Evolutionary conservation across 2,113 vertebrate species (phyloP).

Genomic region (Antechinus stuartii): DNA sequence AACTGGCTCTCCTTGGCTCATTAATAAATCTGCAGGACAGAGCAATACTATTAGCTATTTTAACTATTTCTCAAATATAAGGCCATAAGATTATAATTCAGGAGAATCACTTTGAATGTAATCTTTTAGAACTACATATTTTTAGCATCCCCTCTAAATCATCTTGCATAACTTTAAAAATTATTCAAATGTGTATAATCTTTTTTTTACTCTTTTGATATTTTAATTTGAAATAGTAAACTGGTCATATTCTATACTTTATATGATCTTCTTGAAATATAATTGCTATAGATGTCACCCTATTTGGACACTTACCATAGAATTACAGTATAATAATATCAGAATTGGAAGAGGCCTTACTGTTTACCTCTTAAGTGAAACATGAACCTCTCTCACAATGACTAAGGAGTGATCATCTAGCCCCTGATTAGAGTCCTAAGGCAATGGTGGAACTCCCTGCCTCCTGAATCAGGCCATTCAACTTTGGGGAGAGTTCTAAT

Average conservation of each 20-base stretch:
- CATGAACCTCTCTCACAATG: neutral
- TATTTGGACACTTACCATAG: neutral
- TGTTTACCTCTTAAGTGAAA: slow-evolving; percentile 18
- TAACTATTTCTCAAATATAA: slow-evolving; percentile 44
- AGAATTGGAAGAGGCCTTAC: neutral
- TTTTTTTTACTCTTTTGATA: slow-evolving; percentile 17
- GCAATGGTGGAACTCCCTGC: neutral
- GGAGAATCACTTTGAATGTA: slow-evolving; percentile 60
- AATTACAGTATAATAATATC: neutral
- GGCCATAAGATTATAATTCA: slow-evolving; percentile 49
- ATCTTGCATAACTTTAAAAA: slow-evolving; percentile 44
- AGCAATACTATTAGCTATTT: slow-evolving; percentile 7
- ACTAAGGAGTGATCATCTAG: neutral
- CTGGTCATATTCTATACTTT: neutral
- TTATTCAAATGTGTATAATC: slow-evolving; percentile 4
- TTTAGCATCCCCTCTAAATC: slow-evolving; percentile 35
- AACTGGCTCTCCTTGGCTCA: neutral
- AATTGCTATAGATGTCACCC: neutral
- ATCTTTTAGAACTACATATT: slow-evolving; percentile 47
- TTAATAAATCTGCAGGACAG: neutral
- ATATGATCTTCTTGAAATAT: neutral
- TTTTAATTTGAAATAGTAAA: slow-evolving; percentile 47
- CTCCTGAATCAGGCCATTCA: neutral
- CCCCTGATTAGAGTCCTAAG: neutral
- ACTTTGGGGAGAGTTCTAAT: neutral